Evolutionary conservation across 2,888 invertebrate genomes (phyloP).

Genomic region (Nesidiocoris tenuis): DNA sequence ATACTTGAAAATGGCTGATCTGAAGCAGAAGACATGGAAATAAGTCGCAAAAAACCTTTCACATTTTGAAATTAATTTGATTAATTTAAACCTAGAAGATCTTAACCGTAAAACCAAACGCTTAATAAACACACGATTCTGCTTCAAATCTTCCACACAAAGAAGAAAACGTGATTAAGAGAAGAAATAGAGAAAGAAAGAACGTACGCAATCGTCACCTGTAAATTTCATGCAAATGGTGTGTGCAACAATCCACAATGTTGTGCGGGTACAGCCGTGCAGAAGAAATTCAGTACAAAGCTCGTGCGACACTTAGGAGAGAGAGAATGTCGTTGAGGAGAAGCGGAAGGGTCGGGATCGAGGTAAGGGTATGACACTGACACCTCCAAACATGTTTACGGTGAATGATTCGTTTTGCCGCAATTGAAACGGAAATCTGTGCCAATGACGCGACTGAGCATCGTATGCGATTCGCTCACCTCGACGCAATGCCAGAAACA

Average conservation of each 20-base stretch:
- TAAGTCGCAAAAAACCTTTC: no score
- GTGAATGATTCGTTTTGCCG: conserved; percentile 22
- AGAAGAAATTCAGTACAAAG: conserved; percentile 14
- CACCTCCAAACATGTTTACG: conserved; percentile 46
- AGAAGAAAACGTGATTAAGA: background rate
- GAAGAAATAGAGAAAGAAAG: background rate
- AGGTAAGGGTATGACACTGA: conserved; percentile 44
- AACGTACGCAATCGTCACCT: conserved; percentile 16
- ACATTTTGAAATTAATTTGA: no score
- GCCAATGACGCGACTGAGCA: conserved; percentile 1
- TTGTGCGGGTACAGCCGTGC: conserved; percentile 28
- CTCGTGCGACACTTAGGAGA: conserved; percentile 9
- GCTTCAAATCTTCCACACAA: no score
- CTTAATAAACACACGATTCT: no score
- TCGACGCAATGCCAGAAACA: background rate
- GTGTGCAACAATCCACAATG: conserved; percentile 35
- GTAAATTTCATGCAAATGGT: conserved; percentile 35
- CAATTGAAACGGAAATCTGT: conserved; percentile 16
- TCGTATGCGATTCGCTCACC: background rate
- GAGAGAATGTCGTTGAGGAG: background rate
- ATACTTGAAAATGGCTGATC: no score
- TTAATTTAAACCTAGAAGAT: no score
- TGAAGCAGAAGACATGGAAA: no score
- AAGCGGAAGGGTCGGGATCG: background rate
- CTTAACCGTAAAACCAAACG: no score